These are phyloP conservation scores for Amblyjoppa proteus DNA, from an alignment of 2,888 invertebrate species.

Conservation along the genomic window DNA sequence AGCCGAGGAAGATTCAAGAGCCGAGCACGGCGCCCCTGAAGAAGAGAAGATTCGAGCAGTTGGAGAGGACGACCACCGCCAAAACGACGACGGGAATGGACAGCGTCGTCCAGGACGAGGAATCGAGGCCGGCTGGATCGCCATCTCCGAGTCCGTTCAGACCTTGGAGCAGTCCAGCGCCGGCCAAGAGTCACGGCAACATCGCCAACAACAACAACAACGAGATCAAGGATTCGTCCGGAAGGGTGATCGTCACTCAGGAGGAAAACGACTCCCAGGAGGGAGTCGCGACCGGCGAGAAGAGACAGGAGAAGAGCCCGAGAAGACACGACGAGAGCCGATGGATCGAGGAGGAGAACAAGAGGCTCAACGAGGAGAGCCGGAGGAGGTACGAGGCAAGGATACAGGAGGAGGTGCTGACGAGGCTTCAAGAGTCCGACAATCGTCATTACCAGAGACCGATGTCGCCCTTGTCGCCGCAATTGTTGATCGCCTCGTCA, in stretches of 20 bases:
- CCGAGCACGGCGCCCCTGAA: slow-evolving; percentile 89
- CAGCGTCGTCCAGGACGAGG: slow-evolving; percentile 79
- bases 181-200: slow-evolving; percentile 30
- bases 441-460: slow-evolving; percentile 48
- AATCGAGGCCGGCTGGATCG: slow-evolving; percentile 72
- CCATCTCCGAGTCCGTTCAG: slow-evolving; percentile 87
- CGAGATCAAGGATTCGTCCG: slow-evolving; percentile 62
- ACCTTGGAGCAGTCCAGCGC: slow-evolving; percentile 87
- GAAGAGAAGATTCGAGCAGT: slow-evolving; percentile 83
- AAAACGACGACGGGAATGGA: slow-evolving; percentile 67
- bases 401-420: slow-evolving; percentile 74
- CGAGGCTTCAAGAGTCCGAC: slow-evolving; percentile 71
- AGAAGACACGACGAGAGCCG: slow-evolving; percentile 45
- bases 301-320: slow-evolving; percentile 26
- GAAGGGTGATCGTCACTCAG: slow-evolving; percentile 17
- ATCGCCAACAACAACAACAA: slow-evolving; percentile 45
- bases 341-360: slow-evolving; percentile 67
- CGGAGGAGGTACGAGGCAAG: slow-evolving; percentile 68
- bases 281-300: slow-evolving; percentile 4
- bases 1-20: slow-evolving; percentile 88
- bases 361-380: slow-evolving; percentile 61
- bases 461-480: slow-evolving; percentile 47
- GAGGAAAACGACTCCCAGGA: slow-evolving; percentile 52
- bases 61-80: slow-evolving; percentile 76
- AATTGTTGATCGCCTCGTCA: slow-evolving; percentile 36